A percentile compares a stretch with the other conserved stretches of the same genome.
These are phyloP conservation scores for Phortica okadai DNA, from an alignment of 2,888 invertebrate species.

Conservation along the genomic window DNA sequence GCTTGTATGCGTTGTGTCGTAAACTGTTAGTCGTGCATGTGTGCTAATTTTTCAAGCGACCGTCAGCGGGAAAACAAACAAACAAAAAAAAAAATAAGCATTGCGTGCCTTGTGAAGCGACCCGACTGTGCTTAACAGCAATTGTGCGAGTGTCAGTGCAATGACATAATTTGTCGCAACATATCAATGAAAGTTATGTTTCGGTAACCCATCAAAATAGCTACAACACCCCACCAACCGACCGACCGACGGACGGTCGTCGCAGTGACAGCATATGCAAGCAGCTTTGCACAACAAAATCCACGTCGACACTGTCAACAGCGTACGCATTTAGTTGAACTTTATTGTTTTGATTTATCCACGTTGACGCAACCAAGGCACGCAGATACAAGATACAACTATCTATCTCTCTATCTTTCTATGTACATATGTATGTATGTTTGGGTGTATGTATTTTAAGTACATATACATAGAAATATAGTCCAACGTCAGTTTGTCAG, in stretches of 20 bases:
- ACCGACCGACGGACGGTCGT: background rate
- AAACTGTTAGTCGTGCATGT: too few relatives aligned
- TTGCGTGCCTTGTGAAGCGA: conserved; percentile 14
- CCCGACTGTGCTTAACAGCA: background rate
- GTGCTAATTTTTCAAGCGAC: too few relatives aligned
- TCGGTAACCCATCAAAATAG: conserved; percentile 18
- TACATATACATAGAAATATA: background rate
- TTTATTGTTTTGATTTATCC: conserved; percentile 71
- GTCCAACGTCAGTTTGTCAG: background rate
- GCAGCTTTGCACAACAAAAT: conserved; percentile 9
- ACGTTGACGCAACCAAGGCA: conserved; percentile 50
- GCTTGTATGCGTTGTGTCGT: background rate
- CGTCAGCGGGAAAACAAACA: too few relatives aligned
- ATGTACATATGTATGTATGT: background rate
- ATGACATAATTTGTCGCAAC: conserved; percentile 69
- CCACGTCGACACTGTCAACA: conserved; percentile 45
- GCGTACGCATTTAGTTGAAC: conserved; percentile 64
- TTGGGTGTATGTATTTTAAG: background rate
- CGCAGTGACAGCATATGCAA: background rate
- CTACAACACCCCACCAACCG: background rate
- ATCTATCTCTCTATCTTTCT: too few relatives aligned
- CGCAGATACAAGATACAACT: background rate
- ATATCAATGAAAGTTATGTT: conserved; percentile 57
- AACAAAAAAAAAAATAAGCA: background rate
- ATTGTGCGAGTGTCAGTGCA: conserved; percentile 53